Conservation (phyloP, 2,888 invertebrate genomes). For the Tipula lateralis region DNA sequence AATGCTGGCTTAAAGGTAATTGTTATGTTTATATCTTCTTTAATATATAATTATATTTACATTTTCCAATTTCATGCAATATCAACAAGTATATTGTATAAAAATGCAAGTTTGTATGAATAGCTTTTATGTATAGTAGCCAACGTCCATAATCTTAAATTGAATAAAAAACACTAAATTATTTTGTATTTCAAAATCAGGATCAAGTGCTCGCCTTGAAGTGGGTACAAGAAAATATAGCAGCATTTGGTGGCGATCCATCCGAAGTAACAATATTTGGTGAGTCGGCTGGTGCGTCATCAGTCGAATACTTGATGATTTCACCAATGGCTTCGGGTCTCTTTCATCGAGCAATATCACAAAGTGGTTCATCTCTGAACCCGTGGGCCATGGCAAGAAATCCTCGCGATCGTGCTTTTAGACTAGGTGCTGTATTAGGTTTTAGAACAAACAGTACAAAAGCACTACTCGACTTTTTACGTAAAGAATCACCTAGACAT, state of each 20-base stretch:
- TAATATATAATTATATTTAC: not conserved
- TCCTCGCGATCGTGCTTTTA: constrained; percentile 53
- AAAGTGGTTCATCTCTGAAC: constrained; percentile 58
- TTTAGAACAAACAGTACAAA: constrained; percentile 54
- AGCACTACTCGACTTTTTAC: constrained; percentile 55
- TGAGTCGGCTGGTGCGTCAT: constrained; percentile 59
- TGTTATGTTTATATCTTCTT: not conserved
- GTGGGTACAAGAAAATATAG: constrained; percentile 59
- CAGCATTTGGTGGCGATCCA: constrained; percentile 57
- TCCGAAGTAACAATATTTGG: constrained; percentile 57
- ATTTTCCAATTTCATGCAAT: not conserved
- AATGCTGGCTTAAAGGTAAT: constrained; percentile 61
- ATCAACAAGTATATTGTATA: too few relatives aligned
- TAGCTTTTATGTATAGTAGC: not conserved
- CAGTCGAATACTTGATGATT: constrained; percentile 56
- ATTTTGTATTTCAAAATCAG: constrained; percentile 40
- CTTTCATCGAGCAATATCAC: constrained; percentile 59
- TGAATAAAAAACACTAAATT: not conserved
- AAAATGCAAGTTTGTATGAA: not conserved
- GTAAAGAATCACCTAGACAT: constrained; percentile 56
- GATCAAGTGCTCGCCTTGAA: constrained; percentile 58
- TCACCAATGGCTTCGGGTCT: constrained; percentile 55
- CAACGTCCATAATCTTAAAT: not conserved
- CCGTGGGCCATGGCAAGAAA: constrained; percentile 58
- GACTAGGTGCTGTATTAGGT: constrained; percentile 56